phyloP scores from a whole-genome alignment of 2,113 vertebrate genomes.

The Cromileptes altivelis region DNA sequence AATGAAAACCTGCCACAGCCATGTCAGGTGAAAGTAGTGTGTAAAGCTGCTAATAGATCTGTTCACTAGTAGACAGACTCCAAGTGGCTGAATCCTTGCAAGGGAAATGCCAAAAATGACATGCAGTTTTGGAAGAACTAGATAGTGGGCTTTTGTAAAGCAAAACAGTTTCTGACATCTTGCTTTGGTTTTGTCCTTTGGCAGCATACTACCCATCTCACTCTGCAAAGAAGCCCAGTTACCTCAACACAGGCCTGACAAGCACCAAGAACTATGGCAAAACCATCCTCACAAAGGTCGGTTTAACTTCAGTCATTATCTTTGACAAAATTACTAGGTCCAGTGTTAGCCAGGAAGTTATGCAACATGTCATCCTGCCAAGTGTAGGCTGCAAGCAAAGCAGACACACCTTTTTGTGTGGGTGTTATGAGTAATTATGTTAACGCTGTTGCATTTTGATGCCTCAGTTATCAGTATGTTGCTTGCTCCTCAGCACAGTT shows the following conservation, averaged over 20 bases:
- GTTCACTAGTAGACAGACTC: not conserved
- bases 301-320: constrained; percentile 8
- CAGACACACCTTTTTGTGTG: constrained; percentile 45
- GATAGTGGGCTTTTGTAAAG: not conserved
- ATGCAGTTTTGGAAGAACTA: not conserved
- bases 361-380: constrained; percentile 25
- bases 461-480: not conserved
- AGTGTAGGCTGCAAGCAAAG: constrained; percentile 16
- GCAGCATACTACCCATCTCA: constrained; percentile 90
- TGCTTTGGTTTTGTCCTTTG: constrained; percentile 50
- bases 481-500: not conserved
- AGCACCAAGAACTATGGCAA: constrained; percentile 99
- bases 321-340: not conserved
- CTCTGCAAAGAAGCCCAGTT: constrained; percentile 90
- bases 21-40: not conserved
- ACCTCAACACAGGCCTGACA: constrained; percentile 97
- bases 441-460: not conserved
- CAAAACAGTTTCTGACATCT: not conserved
- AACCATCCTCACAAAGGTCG: constrained; percentile 98
- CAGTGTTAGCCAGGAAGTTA: constrained; percentile 20
- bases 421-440: constrained; percentile 38
- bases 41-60: not conserved
- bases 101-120: not conserved
- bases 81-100: not conserved
- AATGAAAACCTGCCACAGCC: not conserved